A percentile compares a stretch with the other conserved stretches of the same genome.
Evolutionary conservation across 2,888 invertebrate genomes (phyloP).

Genomic region (Apantesis nais): DNA sequence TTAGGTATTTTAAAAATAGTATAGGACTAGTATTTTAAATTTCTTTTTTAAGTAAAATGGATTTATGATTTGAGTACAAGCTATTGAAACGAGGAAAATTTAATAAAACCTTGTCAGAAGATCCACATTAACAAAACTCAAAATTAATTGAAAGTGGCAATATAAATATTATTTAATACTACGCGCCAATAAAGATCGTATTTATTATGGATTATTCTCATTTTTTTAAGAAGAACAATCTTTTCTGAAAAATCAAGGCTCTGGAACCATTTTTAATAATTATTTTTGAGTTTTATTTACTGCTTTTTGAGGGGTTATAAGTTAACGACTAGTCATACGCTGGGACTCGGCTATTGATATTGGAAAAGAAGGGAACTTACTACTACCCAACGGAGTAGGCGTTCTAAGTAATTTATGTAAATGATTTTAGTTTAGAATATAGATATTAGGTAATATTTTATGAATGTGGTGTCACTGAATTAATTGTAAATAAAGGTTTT

Average conservation of each 20-base stretch:
- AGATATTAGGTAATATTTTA: background rate
- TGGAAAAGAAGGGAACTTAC: background rate
- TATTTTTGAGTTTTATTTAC: background rate
- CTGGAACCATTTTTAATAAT: background rate
- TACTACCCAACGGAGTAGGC: too few species aligned
- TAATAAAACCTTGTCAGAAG: too few species aligned
- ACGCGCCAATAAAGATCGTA: background rate
- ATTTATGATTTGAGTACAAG: background rate
- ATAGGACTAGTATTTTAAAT: background rate
- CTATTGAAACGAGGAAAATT: too few species aligned
- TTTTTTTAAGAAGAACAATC: background rate
- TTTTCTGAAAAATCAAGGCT: background rate
- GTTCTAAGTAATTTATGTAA: background rate
- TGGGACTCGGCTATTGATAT: background rate
- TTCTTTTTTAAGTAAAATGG: background rate
- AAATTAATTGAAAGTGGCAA: too few species aligned
- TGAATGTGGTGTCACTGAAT: background rate
- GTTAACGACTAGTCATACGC: background rate
- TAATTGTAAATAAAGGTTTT: too few species aligned
- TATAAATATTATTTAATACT: background rate
- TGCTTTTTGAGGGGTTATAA: background rate
- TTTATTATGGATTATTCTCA: too few species aligned
- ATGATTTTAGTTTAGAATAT: background rate
- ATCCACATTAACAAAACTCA: too few species aligned
- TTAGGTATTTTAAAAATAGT: background rate